phyloP scores from a whole-genome alignment of 1,140 invertebrate genomes.

The Drosophila pectinifera region DNA sequence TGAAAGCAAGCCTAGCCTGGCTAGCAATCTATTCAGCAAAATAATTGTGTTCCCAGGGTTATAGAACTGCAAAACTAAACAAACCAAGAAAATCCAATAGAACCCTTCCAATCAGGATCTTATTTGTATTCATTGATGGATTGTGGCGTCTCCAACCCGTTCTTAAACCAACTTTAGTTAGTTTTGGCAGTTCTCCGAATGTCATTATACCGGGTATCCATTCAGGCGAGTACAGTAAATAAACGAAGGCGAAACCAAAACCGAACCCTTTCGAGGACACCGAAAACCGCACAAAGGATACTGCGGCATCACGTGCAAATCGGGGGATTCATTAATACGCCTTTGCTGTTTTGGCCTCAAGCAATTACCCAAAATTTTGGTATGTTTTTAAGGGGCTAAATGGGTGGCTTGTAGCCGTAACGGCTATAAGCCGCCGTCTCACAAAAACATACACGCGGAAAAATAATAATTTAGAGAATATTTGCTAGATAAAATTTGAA shows the following conservation, averaged over 20 bases:
- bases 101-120: conserved; percentile 31
- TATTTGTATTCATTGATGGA: conserved; percentile 42
- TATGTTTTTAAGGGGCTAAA: conserved; percentile 15
- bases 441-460: background rate
- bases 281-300: conserved; percentile 32
- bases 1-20: background rate
- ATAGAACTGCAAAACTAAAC: conserved; percentile 7
- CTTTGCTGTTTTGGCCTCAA: conserved; percentile 44
- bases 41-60: conserved; percentile 31
- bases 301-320: conserved; percentile 40
- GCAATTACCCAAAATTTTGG: conserved; percentile 45
- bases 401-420: conserved; percentile 30
- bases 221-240: conserved; percentile 27
- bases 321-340: conserved; percentile 44
- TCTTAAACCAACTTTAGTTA: conserved; percentile 19
- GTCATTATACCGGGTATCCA: conserved; percentile 18
- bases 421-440: conserved; percentile 12
- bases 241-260: conserved; percentile 1
- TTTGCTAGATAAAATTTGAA: background rate
- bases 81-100: background rate
- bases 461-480: background rate
- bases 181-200: conserved; percentile 9
- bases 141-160: conserved; percentile 16
- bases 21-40: background rate
- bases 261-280: conserved; percentile 18